phyloP scores from a whole-genome alignment of 1,140 invertebrate genomes.

The Drosophila truncata region DNA sequence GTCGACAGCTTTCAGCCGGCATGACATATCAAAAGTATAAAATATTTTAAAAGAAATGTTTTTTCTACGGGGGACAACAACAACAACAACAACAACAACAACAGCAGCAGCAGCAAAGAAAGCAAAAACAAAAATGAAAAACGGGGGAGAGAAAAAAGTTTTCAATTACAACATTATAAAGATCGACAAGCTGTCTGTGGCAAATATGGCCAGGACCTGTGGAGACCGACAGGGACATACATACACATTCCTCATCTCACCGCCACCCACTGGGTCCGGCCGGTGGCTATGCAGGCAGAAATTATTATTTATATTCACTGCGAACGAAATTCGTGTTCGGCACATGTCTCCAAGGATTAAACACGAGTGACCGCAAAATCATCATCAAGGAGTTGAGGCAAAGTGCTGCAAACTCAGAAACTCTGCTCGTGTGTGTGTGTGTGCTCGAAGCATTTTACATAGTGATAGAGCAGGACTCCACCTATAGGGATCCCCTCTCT shows the following conservation, averaged over 20 bases:
- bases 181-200: conserved; percentile 84
- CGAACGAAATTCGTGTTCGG: conserved; percentile 83
- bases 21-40: conserved; percentile 81
- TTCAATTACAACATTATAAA: conserved; percentile 85
- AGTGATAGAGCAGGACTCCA: conserved; percentile 1
- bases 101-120: background rate
- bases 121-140: conserved; percentile 26
- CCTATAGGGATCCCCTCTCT: background rate
- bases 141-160: conserved; percentile 66
- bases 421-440: background rate
- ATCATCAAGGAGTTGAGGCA: conserved; percentile 74
- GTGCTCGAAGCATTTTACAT: conserved; percentile 14
- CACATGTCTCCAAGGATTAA: conserved; percentile 85
- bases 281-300: conserved; percentile 46
- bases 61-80: conserved; percentile 38
- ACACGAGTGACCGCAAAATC: conserved; percentile 85
- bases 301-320: conserved; percentile 84
- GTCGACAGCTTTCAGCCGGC: conserved; percentile 73
- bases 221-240: conserved; percentile 26
- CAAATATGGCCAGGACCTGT: conserved; percentile 69
- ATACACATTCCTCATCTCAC: conserved; percentile 29
- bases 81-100: conserved; percentile 6
- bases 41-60: conserved; percentile 82
- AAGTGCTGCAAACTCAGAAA: conserved; percentile 40
- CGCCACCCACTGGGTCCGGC: conserved; percentile 4